Base-by-base conservation (phyloP, 2,113 vertebrate species). In the Corythornis madagascariensis region DNA sequence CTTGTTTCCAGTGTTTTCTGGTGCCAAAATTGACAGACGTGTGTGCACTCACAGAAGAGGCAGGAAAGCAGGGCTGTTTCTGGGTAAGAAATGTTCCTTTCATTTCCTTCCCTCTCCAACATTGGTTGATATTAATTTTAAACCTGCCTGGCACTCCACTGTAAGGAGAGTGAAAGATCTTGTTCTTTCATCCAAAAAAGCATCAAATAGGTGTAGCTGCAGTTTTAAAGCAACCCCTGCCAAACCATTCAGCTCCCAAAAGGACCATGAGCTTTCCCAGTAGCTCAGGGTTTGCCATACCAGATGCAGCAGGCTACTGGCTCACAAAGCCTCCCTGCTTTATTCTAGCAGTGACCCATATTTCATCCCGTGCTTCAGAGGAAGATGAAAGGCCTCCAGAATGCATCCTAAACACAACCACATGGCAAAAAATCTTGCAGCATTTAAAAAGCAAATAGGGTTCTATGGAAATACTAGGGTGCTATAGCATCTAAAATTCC, bases 51-150 rank as follows among this genome's bases (percentile, higher is more conserved):
- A 86, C 65, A 61, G 85, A 92, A 92, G 78, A 96, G 82, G 72
- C 87, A 96, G 95, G 94, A 91, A 94, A 93, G 91, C 64, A 60
- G 53, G 67, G 82, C 75, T 92, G 64, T 60, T 94, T 89, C 92
- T 92, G 78, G 52, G 78, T 76, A 88, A 96, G 89, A 96, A 95
- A 91, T 6, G 53, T 57, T 93, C 92, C 95, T 95, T 95, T 96
- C 94, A 94, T 95, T 96, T 96, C 88, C 92, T 94, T 95, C 93
- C 79, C 70, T 83, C 72, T 83, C 61, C 66, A 74, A 9, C 8
- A 3, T 56, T 1, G 4, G 56, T 74, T 91, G 79, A 85, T 69
- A 94, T 88, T 94, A 92, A 92, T 95, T 94, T 95, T 91, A 95
- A 96, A 86, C 82, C 57, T 83, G 50, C 56, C 83, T 93, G 79